A percentile compares a stretch with the other conserved stretches of the same genome.
phyloP scores from a whole-genome alignment of 2,888 invertebrate genomes.

The Ommatoiulus sabulosus region DNA sequence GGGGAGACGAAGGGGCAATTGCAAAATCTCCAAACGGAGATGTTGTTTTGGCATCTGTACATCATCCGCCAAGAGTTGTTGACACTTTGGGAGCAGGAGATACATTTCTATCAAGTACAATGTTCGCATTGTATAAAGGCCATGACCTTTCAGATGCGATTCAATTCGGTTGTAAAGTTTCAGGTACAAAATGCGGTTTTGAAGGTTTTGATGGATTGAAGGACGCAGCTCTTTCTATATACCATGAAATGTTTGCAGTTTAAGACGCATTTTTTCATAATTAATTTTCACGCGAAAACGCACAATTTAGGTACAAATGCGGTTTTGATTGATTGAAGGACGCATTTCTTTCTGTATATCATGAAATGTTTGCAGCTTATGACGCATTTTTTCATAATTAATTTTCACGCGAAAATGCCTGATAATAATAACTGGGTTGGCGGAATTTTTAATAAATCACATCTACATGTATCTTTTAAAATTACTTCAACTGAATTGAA shows the following conservation, averaged over 20 bases:
- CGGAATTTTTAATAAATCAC: no score
- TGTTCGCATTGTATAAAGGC: slow-evolving; percentile 71
- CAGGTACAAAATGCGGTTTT: slow-evolving; percentile 73
- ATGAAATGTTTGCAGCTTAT: not conserved
- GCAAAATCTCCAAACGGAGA: slow-evolving; percentile 64
- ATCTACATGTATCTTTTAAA: no score
- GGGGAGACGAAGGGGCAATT: slow-evolving; percentile 75
- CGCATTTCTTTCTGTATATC: not conserved
- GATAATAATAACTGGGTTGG: no score
- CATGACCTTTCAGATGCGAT: slow-evolving; percentile 64
- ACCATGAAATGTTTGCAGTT: slow-evolving; percentile 25
- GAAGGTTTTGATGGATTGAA: slow-evolving; percentile 55
- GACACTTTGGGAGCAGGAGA: slow-evolving; percentile 79
- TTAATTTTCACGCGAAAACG: not conserved
- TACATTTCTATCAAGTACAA: slow-evolving; percentile 75
- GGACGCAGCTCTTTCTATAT: not conserved
- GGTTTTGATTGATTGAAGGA: slow-evolving; percentile 61
- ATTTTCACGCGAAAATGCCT: not conserved
- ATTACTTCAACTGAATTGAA: no score
- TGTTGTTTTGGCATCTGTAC: slow-evolving; percentile 67
- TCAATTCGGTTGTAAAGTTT: slow-evolving; percentile 73
- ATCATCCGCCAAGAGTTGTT: slow-evolving; percentile 70
- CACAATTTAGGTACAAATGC: slow-evolving; percentile 72
- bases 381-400: not conserved
- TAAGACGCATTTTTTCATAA: not conserved